A percentile compares a stretch with the other conserved stretches of the same genome.
Evolutionary conservation across 1,140 invertebrate genomes (phyloP).

Genomic region (Drosophila aff.): DNA sequence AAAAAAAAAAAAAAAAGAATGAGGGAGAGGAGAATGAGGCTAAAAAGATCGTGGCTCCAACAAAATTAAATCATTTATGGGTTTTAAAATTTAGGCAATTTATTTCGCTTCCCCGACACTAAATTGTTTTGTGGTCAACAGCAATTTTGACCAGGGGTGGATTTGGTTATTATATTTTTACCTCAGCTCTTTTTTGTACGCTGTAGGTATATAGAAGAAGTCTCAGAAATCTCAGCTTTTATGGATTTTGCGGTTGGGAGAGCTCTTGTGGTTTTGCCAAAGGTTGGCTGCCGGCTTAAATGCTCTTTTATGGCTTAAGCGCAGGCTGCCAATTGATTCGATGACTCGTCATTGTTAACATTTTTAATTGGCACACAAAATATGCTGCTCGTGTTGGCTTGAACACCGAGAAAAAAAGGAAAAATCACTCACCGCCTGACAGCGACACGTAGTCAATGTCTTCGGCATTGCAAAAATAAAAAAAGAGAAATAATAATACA

Average conservation of each 20-base stretch:
- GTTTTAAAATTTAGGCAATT: constrained; percentile 49
- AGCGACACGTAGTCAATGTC: constrained; percentile 71
- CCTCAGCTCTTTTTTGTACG: background rate
- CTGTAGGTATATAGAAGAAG: constrained; percentile 46
- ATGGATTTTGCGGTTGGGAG: constrained; percentile 68
- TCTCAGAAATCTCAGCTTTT: constrained; percentile 69
- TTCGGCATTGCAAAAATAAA: constrained; percentile 25
- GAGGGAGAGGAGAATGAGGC: background rate
- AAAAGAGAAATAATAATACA: constrained; percentile 6
- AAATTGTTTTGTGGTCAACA: constrained; percentile 74
- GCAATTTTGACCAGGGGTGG: constrained; percentile 48
- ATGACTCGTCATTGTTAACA: constrained; percentile 50
- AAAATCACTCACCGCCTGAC: constrained; percentile 60
- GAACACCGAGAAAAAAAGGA: constrained; percentile 17
- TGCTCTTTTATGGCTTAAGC: constrained; percentile 68
- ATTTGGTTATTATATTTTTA: constrained; percentile 46
- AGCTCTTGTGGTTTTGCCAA: constrained; percentile 51
- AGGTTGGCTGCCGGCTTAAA: constrained; percentile 59
- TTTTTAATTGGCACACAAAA: constrained; percentile 76
- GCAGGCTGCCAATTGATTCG: constrained; percentile 69
- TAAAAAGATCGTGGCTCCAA: constrained; percentile 5
- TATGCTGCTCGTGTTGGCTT: constrained; percentile 74
- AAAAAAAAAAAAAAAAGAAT: background rate
- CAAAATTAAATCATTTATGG: constrained; percentile 55
- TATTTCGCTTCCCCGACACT: constrained; percentile 24